Percentiles rank a stretch among this genome's conserved stretches.
phyloP scores from a whole-genome alignment of 2,113 vertebrate genomes.

The Regulus satrapa region DNA sequence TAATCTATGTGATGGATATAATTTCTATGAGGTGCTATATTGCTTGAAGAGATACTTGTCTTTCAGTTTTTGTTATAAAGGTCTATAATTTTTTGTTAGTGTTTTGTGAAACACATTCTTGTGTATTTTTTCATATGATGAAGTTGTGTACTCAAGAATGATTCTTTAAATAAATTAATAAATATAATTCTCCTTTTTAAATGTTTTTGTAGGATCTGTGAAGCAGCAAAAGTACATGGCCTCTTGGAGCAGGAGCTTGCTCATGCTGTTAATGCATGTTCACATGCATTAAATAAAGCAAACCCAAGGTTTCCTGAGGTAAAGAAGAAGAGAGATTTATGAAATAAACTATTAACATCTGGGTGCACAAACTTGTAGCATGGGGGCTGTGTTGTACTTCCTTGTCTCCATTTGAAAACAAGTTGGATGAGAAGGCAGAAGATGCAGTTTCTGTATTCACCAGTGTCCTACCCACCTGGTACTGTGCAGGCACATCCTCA shows the following conservation, averaged over 20 bases:
- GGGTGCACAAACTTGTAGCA: neutral
- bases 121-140: neutral
- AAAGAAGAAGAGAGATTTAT: conserved; percentile 9
- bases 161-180: neutral
- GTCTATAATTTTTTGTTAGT: neutral
- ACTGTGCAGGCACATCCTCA: neutral
- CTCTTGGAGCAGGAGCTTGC: conserved; percentile 95
- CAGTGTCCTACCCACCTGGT: neutral
- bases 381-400: neutral
- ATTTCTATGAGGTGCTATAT: neutral
- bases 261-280: conserved; percentile 95
- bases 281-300: conserved; percentile 98
- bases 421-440: neutral
- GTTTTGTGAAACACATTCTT: neutral
- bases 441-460: neutral
- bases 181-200: neutral
- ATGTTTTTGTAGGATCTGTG: conserved; percentile 84
- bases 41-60: neutral
- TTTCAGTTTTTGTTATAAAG: neutral
- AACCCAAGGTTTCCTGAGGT: conserved; percentile 95
- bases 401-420: neutral
- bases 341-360: neutral
- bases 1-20: neutral
- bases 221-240: conserved; percentile 91
- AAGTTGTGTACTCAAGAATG: neutral